A percentile compares a stretch with the other conserved stretches of the same genome.
These are phyloP conservation scores for Squalus acanthias DNA, from an alignment of 2,797 vertebrate species.

Conservation along the genomic window DNA sequence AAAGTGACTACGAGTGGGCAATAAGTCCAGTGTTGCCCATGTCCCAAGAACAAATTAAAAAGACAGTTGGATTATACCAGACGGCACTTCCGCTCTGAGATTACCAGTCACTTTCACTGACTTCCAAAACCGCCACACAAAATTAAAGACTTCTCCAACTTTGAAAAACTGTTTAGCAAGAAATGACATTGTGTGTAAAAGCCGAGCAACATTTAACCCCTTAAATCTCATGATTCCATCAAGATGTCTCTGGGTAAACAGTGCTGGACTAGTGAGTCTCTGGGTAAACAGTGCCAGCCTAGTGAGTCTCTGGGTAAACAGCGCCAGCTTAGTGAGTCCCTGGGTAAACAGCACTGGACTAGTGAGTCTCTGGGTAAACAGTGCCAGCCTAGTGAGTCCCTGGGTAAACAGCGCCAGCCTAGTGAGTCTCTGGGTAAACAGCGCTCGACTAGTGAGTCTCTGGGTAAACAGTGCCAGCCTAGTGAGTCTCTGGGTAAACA, in stretches of 20 bases:
- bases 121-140: background rate
- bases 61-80: background rate
- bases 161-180: background rate
- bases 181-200: background rate
- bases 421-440: background rate
- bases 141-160: background rate
- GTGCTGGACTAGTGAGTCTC: background rate
- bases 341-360: no score
- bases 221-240: background rate
- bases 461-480: no score
- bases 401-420: no score
- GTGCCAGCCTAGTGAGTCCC: no score
- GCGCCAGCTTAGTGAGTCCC: no score
- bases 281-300: no score
- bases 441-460: no score
- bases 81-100: background rate
- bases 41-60: background rate
- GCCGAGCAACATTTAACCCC: background rate
- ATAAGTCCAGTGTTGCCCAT: background rate
- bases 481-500: no score
- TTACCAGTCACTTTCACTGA: background rate
- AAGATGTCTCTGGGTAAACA: background rate
- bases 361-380: no score
- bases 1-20: background rate
- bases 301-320: no score